A percentile compares a stretch with the other conserved stretches of the same genome.
Evolutionary conservation across 1,140 invertebrate genomes (phyloP).

Genomic region (Linepithema humile): DNA sequence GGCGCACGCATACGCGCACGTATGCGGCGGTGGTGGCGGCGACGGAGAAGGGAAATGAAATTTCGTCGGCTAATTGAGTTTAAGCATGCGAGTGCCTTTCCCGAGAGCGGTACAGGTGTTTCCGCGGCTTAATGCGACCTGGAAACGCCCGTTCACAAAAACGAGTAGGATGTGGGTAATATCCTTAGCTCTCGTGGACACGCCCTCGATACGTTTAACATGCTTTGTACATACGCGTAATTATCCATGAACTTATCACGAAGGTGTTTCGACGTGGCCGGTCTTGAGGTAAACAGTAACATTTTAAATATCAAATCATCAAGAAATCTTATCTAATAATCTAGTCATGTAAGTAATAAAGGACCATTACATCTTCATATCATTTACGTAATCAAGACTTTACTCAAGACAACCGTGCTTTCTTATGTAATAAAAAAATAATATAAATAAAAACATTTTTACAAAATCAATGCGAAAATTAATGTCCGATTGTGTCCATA

Average conservation of each 20-base stretch:
- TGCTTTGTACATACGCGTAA: conserved; percentile 17
- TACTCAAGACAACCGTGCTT: no score
- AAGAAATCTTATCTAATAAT: background rate
- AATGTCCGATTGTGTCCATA: no score
- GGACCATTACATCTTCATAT: background rate
- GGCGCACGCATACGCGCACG: conserved; percentile 13
- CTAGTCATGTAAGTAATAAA: background rate
- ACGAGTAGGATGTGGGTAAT: conserved; percentile 45
- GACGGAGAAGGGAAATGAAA: conserved; percentile 66
- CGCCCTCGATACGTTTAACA: conserved; percentile 15
- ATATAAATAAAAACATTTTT: no score
- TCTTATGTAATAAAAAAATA: background rate
- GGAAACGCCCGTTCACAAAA: conserved; percentile 54
- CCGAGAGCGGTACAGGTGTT: conserved; percentile 62
- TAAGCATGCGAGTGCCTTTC: conserved; percentile 65
- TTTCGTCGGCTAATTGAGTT: conserved; percentile 73
- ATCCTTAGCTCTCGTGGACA: conserved; percentile 29
- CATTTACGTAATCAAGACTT: background rate
- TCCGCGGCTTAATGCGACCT: conserved; percentile 56
- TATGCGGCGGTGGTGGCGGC: background rate
- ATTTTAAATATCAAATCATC: background rate
- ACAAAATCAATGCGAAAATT: no score
- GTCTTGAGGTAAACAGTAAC: background rate
- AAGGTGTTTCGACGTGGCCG: background rate
- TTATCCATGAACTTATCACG: conserved; percentile 23